These are phyloP conservation scores for Liparis tanakae DNA, from an alignment of 2,797 vertebrate genomes.

Conservation along the genomic window DNA sequence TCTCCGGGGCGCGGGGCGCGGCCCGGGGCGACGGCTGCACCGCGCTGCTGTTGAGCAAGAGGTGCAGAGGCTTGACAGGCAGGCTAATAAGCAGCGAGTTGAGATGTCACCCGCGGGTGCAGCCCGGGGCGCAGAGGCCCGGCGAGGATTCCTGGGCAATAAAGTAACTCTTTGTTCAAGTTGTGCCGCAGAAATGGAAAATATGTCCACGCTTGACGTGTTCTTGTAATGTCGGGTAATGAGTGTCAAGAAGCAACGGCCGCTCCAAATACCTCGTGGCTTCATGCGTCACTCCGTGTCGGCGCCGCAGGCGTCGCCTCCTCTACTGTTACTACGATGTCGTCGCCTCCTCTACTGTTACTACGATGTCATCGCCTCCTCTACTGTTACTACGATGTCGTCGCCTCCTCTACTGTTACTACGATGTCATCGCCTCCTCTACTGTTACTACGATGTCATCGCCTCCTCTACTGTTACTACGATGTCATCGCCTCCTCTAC, in stretches of 20 bases:
- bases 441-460: too few species aligned
- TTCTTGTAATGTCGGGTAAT: conserved; percentile 80
- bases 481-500: too few species aligned
- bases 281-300: conserved; percentile 58
- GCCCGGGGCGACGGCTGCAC: too few species aligned
- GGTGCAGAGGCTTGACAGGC: conserved; percentile 73
- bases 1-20: too few species aligned
- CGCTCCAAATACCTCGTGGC: conserved; percentile 76
- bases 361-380: too few species aligned
- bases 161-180: conserved; percentile 81
- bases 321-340: too few species aligned
- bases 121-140: conserved; percentile 67
- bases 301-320: too few species aligned
- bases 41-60: conserved; percentile 70
- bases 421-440: too few species aligned
- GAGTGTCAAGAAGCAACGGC: conserved; percentile 71
- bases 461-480: too few species aligned
- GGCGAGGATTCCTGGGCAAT: conserved; percentile 68
- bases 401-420: too few species aligned
- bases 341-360: too few species aligned
- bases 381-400: too few species aligned
- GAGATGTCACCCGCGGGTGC: conserved; percentile 78
- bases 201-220: conserved; percentile 79
- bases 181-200: conserved; percentile 69
- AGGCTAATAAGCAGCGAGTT: conserved; percentile 81